Evolutionary conservation across 2,888 invertebrate genomes (phyloP), one percentile per base, ranked within the genome.

Genomic region (Shargacucullia verbasci): DNA sequence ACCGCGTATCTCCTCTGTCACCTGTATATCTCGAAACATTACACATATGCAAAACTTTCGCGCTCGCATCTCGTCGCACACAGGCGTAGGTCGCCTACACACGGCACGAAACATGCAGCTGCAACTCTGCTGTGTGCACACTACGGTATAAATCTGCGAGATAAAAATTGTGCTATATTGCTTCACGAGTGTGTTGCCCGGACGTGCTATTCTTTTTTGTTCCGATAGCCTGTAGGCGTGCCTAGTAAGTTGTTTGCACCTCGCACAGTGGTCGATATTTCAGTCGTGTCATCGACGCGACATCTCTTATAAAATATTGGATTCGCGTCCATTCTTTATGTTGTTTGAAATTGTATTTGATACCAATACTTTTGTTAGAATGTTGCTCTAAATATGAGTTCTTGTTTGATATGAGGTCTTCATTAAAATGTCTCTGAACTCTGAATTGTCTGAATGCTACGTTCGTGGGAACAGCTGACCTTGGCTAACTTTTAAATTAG

Each of bases 1-100:
- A 91, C 82, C 87, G 85, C 86, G 90, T 91, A 91, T 88, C 91
- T 90, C 87, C 87, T 86, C 88, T 93, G 93, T 94, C 93, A 93
- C 93, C 94, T 93, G 94, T 92, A 89, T 92, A 94, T 92, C 92
- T 92, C 88, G 90, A 92, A 93, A 92, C 93, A 93, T 94, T 94
- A 94, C 92, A 94, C 94, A 93, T 93, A 94, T 94, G 93, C 93
- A 93, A 93, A 94, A 93, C 91, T 90, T 92, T 91, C 88, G 84
- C 88, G 87, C 87, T 90, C 89, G 85, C 89, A 85, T 89, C 90
- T 84, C 84, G 44, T 59, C 70, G 76, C 80, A 80, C 82, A 82
- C 81, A 79, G 70, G 79, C 62, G 64, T 81, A 78, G 81, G 64
- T 71, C 73, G 71, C 72, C 78, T 68, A 62, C 70, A 70, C 64